phyloP scores from a whole-genome alignment of 2,888 invertebrate species.

The Cephus spinipes region DNA sequence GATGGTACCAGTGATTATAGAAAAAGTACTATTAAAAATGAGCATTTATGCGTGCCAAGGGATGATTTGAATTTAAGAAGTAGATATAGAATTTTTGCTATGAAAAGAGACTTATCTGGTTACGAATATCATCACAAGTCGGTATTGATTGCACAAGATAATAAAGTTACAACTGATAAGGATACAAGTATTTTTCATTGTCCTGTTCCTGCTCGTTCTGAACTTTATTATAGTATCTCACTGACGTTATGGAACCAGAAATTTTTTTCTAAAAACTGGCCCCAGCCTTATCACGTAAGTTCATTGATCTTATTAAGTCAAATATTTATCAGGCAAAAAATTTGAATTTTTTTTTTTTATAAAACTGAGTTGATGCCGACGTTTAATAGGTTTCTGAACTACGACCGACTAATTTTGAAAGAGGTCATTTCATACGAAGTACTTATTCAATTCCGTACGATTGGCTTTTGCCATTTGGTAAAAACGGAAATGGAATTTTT shows the following conservation, averaged over 20 bases:
- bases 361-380: neutral
- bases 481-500: conserved; percentile 33
- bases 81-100: conserved; percentile 49
- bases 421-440: conserved; percentile 34
- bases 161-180: conserved; percentile 28
- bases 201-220: conserved; percentile 30
- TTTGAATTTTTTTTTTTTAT: neutral
- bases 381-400: conserved; percentile 19
- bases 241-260: conserved; percentile 33
- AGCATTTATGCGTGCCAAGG: too few relatives aligned
- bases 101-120: conserved; percentile 49
- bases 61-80: neutral
- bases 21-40: neutral
- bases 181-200: conserved; percentile 34
- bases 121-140: conserved; percentile 55
- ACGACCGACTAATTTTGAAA: conserved; percentile 32
- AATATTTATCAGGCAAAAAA: neutral
- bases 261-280: conserved; percentile 37
- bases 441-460: conserved; percentile 52
- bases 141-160: conserved; percentile 24
- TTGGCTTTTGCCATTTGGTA: conserved; percentile 55
- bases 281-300: conserved; percentile 25
- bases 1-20: conserved; percentile 38
- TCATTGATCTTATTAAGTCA: conserved; percentile 2
- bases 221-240: conserved; percentile 35